Base-by-base conservation (phyloP, 2,888 invertebrate species). In the Drosophila bunnanda region DNA sequence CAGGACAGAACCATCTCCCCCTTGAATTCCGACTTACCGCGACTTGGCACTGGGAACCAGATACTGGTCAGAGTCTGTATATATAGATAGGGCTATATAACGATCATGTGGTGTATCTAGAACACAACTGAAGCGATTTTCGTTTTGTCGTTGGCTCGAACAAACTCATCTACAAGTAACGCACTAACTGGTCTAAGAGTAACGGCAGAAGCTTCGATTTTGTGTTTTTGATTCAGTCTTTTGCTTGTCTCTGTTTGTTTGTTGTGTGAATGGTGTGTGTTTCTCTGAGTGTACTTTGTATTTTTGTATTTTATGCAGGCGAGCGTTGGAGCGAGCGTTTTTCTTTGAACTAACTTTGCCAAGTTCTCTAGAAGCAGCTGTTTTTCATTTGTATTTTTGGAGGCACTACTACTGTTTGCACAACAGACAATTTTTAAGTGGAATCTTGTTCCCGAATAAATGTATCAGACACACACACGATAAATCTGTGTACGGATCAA, bases 161-260 rank as follows among this genome's bases (percentile, higher is more conserved):
- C 82, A 76, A 82, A 86, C 84, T 87, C 75, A 83, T 71, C 87
- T 80, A 84, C 84, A 78, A 84, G 74, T 72, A 87, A 84, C 87
- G 72, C 72, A 84, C 85, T 84, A 84, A 69, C 64, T 80, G 69
- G 69, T 48, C 87, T 84, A 87, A 82, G 54, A 82, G 75, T 84
- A 84, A 84, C 79, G 60, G 53, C 67, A 52, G 87, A 84, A 84
- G 87, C 84, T 84, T 84, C 58, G 52, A 61, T 62, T 58, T 71
- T 55, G 65, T 61, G 58, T 60, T 41, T 59, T 43, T 43, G 36
- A 38, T 25, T 69, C 22, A n/a, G 69, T 69, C 56, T 65, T 59
- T 58, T 72, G 46, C 43, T 53, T 59, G 67, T 66, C 38, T 34
- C 20, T 62, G 28, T 53, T 41, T 53, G 53, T 53, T 59, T 55